Conservation (phyloP, 1,140 invertebrate genomes). For the Megathymus violae region DNA sequence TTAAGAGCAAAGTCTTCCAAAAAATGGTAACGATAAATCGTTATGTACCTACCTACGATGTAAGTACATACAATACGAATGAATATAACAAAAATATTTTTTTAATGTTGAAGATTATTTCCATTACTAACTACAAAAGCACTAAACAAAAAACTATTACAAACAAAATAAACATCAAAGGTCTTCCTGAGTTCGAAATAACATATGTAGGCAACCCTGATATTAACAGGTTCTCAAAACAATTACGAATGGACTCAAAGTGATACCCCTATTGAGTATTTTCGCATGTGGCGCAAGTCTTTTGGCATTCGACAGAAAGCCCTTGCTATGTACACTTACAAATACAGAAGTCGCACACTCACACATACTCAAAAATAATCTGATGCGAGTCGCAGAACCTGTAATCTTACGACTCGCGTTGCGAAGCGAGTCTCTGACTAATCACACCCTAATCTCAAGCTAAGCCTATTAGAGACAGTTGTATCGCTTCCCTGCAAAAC, state of each 20-base stretch:
- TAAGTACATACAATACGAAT: no score
- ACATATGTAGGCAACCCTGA: not conserved
- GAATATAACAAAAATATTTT: no score
- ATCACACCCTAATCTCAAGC: slow-evolving; percentile 78
- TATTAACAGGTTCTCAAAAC: not conserved
- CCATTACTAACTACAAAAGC: no score
- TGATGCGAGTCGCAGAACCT: slow-evolving; percentile 60
- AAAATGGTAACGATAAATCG: no score
- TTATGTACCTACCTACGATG: no score
- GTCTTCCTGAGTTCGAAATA: not conserved
- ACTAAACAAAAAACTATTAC: no score
- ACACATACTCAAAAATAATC: slow-evolving; percentile 52
- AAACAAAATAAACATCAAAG: no score
- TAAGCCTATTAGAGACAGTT: slow-evolving; percentile 81
- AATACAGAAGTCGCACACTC: slow-evolving; percentile 4
- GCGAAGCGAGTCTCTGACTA: slow-evolving; percentile 66
- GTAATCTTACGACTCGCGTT: slow-evolving; percentile 67
- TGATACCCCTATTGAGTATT: not conserved
- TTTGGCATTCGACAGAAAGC: not conserved
- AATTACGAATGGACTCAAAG: slow-evolving; percentile 10
- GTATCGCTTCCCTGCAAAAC: slow-evolving; percentile 81
- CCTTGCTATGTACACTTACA: slow-evolving; percentile 25
- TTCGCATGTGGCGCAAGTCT: slow-evolving; percentile 1
- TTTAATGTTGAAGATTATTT: no score
- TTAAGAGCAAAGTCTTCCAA: no score